Evolutionary conservation across 2,797 vertebrate species (phyloP).

Genomic region (Propithecus perrieri): DNA sequence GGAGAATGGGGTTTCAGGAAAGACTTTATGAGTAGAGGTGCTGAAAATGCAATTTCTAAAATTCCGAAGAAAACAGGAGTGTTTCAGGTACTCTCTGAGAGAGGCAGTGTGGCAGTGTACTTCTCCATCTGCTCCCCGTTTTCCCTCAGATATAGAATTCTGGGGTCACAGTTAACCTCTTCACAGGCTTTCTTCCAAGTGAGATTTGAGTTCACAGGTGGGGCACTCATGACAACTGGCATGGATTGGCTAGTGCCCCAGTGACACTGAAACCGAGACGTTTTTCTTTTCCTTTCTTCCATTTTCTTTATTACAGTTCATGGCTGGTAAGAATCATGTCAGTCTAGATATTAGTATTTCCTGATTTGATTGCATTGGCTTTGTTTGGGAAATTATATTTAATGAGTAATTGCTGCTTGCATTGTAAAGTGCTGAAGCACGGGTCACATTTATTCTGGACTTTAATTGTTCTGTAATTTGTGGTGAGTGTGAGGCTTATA

Average conservation of each 20-base stretch:
- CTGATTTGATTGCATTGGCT: background rate
- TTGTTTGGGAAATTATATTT: background rate
- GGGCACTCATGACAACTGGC: background rate
- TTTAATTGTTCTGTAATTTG: conserved; percentile 14
- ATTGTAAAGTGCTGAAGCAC: background rate
- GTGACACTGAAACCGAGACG: background rate
- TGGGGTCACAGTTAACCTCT: background rate
- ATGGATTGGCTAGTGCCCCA: background rate
- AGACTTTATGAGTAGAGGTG: background rate
- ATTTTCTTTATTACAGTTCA: background rate
- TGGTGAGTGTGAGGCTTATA: background rate
- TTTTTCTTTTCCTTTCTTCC: background rate
- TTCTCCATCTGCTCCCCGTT: background rate
- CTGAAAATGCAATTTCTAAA: conserved; percentile 4
- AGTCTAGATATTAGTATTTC: background rate
- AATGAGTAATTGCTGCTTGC: background rate
- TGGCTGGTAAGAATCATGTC: background rate
- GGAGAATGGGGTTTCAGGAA: background rate
- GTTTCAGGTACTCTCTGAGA: background rate
- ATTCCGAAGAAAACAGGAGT: background rate
- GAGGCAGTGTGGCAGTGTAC: background rate
- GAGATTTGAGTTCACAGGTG: background rate
- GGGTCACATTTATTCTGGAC: conserved; percentile 19
- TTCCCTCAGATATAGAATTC: background rate
- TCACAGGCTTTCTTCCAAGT: background rate